Percentiles rank a stretch among this genome's conserved stretches.
Evolutionary conservation across 2,888 invertebrate species (phyloP).

Genomic region (Agonopterix arenella): DNA sequence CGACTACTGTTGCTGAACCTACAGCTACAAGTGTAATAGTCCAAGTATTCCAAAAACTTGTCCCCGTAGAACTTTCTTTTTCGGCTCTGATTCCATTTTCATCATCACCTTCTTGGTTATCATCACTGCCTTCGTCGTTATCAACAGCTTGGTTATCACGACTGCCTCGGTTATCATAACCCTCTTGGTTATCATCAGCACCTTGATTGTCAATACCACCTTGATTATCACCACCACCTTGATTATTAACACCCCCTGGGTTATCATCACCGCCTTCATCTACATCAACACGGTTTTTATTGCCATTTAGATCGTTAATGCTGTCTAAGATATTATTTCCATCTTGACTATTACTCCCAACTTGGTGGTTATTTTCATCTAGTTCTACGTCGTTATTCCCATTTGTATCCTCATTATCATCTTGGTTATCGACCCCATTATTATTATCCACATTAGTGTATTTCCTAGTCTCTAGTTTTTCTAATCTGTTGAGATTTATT

Average conservation of each 20-base stretch:
- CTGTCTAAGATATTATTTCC: background rate
- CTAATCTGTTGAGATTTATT: too few relatives aligned
- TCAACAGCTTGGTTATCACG: background rate
- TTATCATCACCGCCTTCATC: background rate
- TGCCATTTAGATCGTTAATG: background rate
- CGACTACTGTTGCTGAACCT: conserved; percentile 15
- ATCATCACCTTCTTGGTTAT: background rate
- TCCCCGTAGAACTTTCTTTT: background rate
- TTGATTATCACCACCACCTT: background rate
- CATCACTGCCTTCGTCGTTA: background rate
- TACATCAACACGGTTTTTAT: background rate
- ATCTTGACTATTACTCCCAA: background rate
- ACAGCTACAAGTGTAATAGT: conserved; percentile 25
- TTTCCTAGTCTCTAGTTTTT: too few relatives aligned
- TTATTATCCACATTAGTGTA: conserved; percentile 1
- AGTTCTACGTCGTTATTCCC: conserved; percentile 2
- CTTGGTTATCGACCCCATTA: background rate
- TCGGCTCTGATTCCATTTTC: background rate
- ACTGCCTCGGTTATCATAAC: background rate
- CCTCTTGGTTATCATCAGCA: background rate
- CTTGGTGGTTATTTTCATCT: background rate
- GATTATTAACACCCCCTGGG: background rate
- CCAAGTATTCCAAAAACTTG: conserved; percentile 22
- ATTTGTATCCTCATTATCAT: background rate
- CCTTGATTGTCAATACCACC: background rate